Evolutionary conservation across 2,113 vertebrate species (phyloP).

Genomic region (Chamaetylas fuelleborni): DNA sequence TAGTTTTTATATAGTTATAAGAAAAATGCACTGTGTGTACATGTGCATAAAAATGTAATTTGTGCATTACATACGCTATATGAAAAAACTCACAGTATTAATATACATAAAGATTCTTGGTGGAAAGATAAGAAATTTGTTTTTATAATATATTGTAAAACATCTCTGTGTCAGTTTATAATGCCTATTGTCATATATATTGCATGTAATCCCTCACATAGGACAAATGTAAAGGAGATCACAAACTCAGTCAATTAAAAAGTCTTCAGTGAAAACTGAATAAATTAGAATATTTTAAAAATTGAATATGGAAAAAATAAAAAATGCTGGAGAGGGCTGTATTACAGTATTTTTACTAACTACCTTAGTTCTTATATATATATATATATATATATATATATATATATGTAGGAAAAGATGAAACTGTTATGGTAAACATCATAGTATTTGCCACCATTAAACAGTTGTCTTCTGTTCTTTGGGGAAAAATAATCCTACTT

Average conservation of each 20-base stretch:
- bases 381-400: background rate
- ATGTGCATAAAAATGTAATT: background rate
- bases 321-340: background rate
- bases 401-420: background rate
- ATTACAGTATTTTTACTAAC: background rate
- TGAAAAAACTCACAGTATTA: background rate
- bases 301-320: too few relatives aligned
- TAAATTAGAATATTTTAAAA: background rate
- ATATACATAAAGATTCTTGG: accelerated
- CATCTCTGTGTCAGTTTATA: background rate
- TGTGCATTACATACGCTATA: background rate
- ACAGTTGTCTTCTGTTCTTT: background rate
- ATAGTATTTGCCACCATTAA: background rate
- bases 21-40: background rate
- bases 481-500: background rate
- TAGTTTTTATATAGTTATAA: background rate
- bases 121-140: background rate
- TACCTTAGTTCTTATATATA: background rate
- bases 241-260: background rate
- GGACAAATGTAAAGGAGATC: background rate
- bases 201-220: background rate
- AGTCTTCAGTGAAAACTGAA: background rate
- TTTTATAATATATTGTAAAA: background rate
- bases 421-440: background rate
- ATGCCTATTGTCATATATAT: background rate